A percentile compares a stretch with the other conserved stretches of the same genome.
Conservation (phyloP, 2,888 invertebrate species). For the Xylota segnis region DNA sequence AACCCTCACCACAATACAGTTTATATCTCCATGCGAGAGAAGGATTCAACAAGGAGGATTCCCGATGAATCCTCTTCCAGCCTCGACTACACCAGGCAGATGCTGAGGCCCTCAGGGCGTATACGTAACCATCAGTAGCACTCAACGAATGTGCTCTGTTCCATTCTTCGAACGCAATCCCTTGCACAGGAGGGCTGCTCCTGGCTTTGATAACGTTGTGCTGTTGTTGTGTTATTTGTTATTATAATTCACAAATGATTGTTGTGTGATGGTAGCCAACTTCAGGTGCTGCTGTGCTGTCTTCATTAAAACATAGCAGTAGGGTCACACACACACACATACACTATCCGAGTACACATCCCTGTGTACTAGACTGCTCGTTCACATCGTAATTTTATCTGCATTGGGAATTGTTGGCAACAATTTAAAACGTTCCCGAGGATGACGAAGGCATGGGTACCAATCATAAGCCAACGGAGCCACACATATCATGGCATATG, state of each 20-base stretch:
- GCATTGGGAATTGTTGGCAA: slow-evolving; percentile 51
- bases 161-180: neutral
- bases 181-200: neutral
- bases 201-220: slow-evolving; percentile 11
- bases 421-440: slow-evolving; percentile 25
- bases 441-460: slow-evolving; percentile 10
- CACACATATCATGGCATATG: slow-evolving; percentile 39
- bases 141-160: neutral
- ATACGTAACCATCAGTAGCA: slow-evolving; percentile 16
- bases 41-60: slow-evolving; percentile 1
- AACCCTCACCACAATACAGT: slow-evolving; percentile 1
- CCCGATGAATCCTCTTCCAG: slow-evolving; percentile 5
- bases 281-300: slow-evolving; percentile 51
- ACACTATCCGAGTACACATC: too few species aligned
- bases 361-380: neutral
- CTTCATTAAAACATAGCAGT: slow-evolving; percentile 43
- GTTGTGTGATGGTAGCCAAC: slow-evolving; percentile 54
- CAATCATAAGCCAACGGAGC: slow-evolving; percentile 34
- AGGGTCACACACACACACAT: slow-evolving; percentile 1
- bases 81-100: neutral
- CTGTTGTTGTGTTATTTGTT: slow-evolving; percentile 51
- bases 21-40: slow-evolving; percentile 17
- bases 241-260: slow-evolving; percentile 57
- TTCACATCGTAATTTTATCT: slow-evolving; percentile 38
- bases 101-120: slow-evolving; percentile 21